Evolutionary conservation across 2,113 vertebrate species (phyloP), one percentile per base, ranked within the genome.

Genomic region (Turnix velox): DNA sequence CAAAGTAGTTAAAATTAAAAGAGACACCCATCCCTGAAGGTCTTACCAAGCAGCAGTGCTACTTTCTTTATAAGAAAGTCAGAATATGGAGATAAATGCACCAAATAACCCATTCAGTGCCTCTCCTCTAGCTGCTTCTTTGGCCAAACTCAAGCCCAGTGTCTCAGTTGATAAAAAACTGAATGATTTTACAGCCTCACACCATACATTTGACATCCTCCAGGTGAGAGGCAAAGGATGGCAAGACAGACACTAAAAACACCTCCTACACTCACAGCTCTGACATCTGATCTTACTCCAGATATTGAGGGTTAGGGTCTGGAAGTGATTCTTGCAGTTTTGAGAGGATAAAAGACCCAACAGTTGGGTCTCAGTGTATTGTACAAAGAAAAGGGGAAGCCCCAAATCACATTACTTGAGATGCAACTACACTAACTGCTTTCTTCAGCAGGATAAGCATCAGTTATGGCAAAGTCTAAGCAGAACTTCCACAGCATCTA

Each of bases 1-100:
- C 58, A 79, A 80, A 92, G 65, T 24, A 81, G 57, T 67, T 86
- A 52, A 89, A 92, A 95, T 88, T 10, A 67, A 71, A 22, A 90
- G 85, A 80, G 83, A 94, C 87, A 79, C 62, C 62, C 82, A 85
- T 2, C 46, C 82, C 79, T 8, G 1, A 68, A 74, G 79, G 88
- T 10, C 69, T 72, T 6, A 4, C 19, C 35, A 46, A 39, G 75
- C 17, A 37, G 82, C 71, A 90, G n/a, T 5, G 4, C 10, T 49
- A 20, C 54, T 49, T 75, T 10, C 54, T 24, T 43, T 24, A 39
- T 0, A 49, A 55, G 8, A 12, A 85, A 74, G n/a, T 12, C 75
- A 80, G 68, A 69, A 33, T 18, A 40, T 2, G 25, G 52, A 76
- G 74, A 65, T 27, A 15, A 84, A 67, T 1, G 3, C 59, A n/a